Percentiles rank a stretch among this genome's conserved stretches.
Evolutionary conservation across 2,113 vertebrate genomes (phyloP).

Genomic region (Coptodon bakossiorum): DNA sequence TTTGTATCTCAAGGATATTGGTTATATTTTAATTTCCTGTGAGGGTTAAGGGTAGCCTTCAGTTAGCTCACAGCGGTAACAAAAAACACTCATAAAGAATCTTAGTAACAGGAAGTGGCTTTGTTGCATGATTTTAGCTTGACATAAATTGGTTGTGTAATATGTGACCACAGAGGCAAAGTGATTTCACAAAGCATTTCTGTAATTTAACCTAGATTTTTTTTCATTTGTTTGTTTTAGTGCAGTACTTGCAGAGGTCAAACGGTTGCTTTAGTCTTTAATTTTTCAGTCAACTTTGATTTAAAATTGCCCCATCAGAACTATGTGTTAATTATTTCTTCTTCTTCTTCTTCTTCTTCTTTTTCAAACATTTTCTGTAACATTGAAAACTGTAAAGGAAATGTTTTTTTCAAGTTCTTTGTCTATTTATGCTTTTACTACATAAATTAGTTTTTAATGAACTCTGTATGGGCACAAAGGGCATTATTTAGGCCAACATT

Average conservation of each 20-base stretch:
- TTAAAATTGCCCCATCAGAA: not conserved
- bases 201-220: not conserved
- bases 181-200: not conserved
- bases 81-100: not conserved
- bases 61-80: not conserved
- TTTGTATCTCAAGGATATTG: not conserved
- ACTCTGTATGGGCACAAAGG: not conserved
- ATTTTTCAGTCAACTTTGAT: not conserved
- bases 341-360: not conserved
- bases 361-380: not conserved
- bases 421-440: not conserved
- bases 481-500: not conserved
- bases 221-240: not conserved
- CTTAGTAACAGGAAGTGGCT: not conserved
- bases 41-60: not conserved
- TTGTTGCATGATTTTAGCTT: not conserved
- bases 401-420: rapidly evolving
- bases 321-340: not conserved
- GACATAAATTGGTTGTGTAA: not conserved
- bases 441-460: not conserved
- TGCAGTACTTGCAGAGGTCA: not conserved
- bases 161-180: not conserved
- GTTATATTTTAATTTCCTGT: not conserved
- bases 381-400: not conserved
- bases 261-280: not conserved